Evolutionary conservation across 2,113 vertebrate species (phyloP).

Genomic region (Centrocercus urophasianus): DNA sequence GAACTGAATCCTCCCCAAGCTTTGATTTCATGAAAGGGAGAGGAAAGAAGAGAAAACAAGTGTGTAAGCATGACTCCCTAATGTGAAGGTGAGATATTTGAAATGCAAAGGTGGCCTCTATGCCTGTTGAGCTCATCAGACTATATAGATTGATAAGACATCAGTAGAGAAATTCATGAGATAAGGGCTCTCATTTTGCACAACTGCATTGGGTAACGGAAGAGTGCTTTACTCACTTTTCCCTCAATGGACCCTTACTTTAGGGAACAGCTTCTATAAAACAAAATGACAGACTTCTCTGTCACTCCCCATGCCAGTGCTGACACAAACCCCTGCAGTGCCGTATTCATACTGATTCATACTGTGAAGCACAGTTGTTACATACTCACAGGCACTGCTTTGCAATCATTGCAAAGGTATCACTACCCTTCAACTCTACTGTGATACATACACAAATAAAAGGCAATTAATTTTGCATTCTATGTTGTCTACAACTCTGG

Average conservation of each 20-base stretch:
- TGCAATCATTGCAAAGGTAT: not conserved
- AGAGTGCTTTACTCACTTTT: too few species aligned
- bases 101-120: not conserved
- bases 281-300: not conserved
- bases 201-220: too few species aligned
- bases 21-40: not conserved
- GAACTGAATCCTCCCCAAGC: not conserved
- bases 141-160: not conserved
- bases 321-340: not conserved
- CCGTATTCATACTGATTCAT: not conserved
- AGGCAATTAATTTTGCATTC: not conserved
- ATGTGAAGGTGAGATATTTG: not conserved
- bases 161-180: not conserved
- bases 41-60: not conserved
- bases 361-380: not conserved
- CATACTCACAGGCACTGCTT: not conserved
- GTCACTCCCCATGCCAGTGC: not conserved
- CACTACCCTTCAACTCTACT: not conserved
- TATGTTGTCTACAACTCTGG: not conserved
- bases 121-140: not conserved
- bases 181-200: too few species aligned
- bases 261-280: not conserved
- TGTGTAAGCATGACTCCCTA: too few species aligned
- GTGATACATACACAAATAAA: fast-evolving
- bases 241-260: too few species aligned